Base-by-base conservation (phyloP, 1,140 invertebrate genomes). In the Drosophila ambigua region DNA sequence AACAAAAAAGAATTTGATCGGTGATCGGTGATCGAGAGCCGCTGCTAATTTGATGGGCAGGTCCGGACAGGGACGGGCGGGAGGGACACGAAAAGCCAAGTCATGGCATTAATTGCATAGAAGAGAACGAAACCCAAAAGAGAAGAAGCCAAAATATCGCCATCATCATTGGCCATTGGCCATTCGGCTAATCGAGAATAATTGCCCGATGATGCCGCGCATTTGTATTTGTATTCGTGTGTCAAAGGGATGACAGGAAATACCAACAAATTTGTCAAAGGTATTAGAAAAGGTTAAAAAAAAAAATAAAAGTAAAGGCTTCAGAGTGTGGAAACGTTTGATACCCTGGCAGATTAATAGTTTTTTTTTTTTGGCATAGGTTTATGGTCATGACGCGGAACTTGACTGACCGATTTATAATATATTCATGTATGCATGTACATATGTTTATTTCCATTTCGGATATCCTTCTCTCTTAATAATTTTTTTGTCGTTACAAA, bases 141-240 rank as follows among this genome's bases (percentile, higher is more conserved):
- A 4, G 46, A 54, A 55, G 43, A 43, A 41, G 35, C 16, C 41
- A 41, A 66, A 73, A 66, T 60, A 52, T 77, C 78, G 67, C 75
- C 55, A 76, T 68, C 71, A 83, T 75, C 65, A 65, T 72, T 20
- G 20, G 20, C 20, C 20, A 20, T 20, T 20, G 20, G 20, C 20
- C 20, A 20, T 20, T 20, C 73, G 82, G 75, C 82, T 85, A 81
- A 85, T 85, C 82, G 82, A 87, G 69, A 88, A 79, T 87, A 87
- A 87, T 88, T 87, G 83, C 71, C 60, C 46, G 59, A 72, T 72
- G 82, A 82, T 73, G 35, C 35, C 26, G 4, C 11, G 35, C 9
- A 9, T 28, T 28, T 20, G 20, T 16, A 16, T 4, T 28, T 5
- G 5, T 28, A 2, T 28, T 28, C 24, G 13, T 44, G 35, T 24